These are phyloP conservation scores for Oceanites oceanicus DNA, from an alignment of 2,113 vertebrate genomes.

Conservation along the genomic window DNA sequence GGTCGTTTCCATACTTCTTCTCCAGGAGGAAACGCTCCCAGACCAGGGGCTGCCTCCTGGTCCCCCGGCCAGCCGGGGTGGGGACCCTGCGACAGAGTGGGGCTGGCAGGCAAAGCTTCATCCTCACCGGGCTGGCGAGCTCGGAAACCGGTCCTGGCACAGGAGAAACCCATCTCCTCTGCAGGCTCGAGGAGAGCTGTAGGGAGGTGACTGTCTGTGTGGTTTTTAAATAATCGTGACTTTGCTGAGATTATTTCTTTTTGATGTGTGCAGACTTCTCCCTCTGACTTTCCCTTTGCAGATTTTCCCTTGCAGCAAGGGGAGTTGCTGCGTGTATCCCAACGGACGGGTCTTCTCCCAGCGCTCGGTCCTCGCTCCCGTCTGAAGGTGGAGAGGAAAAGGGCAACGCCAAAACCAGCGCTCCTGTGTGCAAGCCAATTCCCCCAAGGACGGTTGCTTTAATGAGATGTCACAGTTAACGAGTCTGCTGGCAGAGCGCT, in stretches of 20 bases:
- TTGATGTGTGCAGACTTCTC: conserved; percentile 18
- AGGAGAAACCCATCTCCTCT: neutral
- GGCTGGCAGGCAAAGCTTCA: neutral
- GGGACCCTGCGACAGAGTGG: neutral
- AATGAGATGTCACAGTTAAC: neutral
- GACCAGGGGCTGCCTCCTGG: neutral
- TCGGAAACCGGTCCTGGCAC: neutral
- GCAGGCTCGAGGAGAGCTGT: neutral
- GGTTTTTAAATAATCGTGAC: conserved; percentile 1
- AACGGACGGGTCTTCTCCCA: neutral
- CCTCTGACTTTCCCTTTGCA: neutral
- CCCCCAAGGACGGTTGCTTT: neutral
- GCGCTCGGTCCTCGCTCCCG: neutral
- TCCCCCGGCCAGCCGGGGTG: neutral
- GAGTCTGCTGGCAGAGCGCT: neutral
- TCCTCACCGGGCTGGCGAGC: neutral
- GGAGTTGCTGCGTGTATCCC: neutral
- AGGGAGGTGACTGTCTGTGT: neutral
- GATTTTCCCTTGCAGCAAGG: neutral
- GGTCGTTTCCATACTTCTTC: neutral
- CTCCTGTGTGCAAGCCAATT: neutral
- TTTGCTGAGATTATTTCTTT: conserved; percentile 13
- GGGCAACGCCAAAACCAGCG: neutral
- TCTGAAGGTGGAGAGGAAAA: neutral
- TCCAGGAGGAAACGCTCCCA: neutral